These are phyloP conservation scores for Tipula unca DNA, from an alignment of 2,888 invertebrate species.

Conservation along the genomic window DNA sequence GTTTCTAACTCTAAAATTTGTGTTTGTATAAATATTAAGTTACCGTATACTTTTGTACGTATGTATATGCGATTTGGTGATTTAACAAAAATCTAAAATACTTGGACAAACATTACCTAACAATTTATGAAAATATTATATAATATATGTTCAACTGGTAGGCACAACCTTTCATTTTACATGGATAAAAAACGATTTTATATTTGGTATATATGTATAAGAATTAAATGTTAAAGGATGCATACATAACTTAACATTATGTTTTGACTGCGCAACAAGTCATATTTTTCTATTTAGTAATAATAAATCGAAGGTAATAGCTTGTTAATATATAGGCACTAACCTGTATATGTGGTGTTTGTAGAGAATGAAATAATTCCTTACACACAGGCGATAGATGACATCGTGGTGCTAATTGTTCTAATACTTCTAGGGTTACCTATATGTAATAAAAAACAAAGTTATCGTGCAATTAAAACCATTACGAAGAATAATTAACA, in stretches of 20 bases:
- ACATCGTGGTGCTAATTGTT: slow-evolving; percentile 59
- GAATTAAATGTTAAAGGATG: no score
- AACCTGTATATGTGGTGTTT: slow-evolving; percentile 82
- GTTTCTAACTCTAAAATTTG: not conserved
- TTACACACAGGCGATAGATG: slow-evolving; percentile 64
- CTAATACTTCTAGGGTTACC: slow-evolving; percentile 70
- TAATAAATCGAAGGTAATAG: no score
- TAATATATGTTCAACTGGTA: no score
- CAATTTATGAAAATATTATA: not conserved
- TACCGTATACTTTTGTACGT: no score
- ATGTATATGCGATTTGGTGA: not conserved
- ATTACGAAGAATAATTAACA: not conserved
- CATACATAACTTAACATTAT: no score
- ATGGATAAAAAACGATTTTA: no score
- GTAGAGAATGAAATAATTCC: slow-evolving; percentile 70
- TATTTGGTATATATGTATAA: no score
- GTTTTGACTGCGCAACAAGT: no score
- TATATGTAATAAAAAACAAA: slow-evolving; percentile 31
- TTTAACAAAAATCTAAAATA: not conserved
- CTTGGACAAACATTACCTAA: not conserved
- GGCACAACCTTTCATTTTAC: not conserved
- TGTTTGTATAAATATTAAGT: not conserved
- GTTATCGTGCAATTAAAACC: not conserved
- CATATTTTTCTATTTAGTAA: no score
- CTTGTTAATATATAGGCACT: slow-evolving; percentile 29